A percentile compares a stretch with the other conserved stretches of the same genome.
Conservation (phyloP, 2,888 invertebrate genomes). For the Agriopis leucophaearia region DNA sequence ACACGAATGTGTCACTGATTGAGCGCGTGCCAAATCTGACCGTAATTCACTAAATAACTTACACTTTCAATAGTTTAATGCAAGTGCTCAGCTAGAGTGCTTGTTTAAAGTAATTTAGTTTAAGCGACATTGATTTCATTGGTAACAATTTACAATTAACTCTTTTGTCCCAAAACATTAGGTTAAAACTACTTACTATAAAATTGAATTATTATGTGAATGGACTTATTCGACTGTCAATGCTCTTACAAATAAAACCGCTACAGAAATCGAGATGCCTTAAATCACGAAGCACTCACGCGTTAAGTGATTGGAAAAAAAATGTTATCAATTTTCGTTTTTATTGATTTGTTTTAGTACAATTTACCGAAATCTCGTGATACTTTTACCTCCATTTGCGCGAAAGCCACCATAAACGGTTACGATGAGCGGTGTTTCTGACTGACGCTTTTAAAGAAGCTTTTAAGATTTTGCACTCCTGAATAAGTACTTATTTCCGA, state of each 20-base stretch:
- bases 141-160: slow-evolving; percentile 39
- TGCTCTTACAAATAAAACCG: slow-evolving; percentile 52
- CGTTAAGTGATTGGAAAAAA: slow-evolving; percentile 74
- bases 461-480: slow-evolving; percentile 19
- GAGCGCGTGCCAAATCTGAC: slow-evolving; percentile 42
- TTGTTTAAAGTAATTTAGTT: slow-evolving; percentile 32
- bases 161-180: slow-evolving; percentile 34
- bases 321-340: slow-evolving; percentile 65
- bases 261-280: slow-evolving; percentile 61
- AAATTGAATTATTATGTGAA: slow-evolving; percentile 58
- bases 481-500: slow-evolving; percentile 16
- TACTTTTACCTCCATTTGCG: slow-evolving; percentile 75
- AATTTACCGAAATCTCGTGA: slow-evolving; percentile 69
- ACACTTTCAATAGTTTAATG: slow-evolving; percentile 37
- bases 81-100: slow-evolving; percentile 26
- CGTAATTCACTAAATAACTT: slow-evolving; percentile 48
- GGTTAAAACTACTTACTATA: slow-evolving; percentile 47
- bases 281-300: slow-evolving; percentile 80
- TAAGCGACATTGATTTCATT: slow-evolving; percentile 44
- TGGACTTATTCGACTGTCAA: slow-evolving; percentile 48
- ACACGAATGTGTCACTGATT: slow-evolving; percentile 32
- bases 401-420: slow-evolving; percentile 54
- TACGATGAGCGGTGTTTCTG: slow-evolving; percentile 47
- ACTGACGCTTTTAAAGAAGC: slow-evolving; percentile 53
- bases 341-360: slow-evolving; percentile 71